Evolutionary conservation across 2,888 invertebrate genomes (phyloP).

Genomic region (Argyra leucocephala): DNA sequence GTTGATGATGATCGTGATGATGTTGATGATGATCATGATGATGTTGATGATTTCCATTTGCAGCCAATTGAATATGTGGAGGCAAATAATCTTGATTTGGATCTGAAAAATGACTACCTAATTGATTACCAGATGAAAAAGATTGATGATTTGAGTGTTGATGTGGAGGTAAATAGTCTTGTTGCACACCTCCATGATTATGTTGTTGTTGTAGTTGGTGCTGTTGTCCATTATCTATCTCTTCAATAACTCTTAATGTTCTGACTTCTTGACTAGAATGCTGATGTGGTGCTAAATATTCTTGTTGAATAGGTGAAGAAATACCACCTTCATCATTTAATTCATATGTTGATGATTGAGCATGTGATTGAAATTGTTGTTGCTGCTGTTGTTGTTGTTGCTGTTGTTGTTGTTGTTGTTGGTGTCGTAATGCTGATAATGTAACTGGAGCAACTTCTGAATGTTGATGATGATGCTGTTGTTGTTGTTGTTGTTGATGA

Average conservation of each 20-base stretch:
- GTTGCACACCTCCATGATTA: not conserved
- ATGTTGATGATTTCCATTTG: not conserved
- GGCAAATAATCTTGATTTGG: not conserved
- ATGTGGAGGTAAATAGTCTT: not conserved
- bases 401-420: too few species aligned
- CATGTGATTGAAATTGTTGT: not conserved
- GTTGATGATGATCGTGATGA: not conserved
- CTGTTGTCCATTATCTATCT: too few species aligned
- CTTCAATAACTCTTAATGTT: too few species aligned
- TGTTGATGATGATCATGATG: not conserved
- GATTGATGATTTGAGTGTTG: not conserved
- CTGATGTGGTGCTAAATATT: not conserved
- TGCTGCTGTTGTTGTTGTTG: too few species aligned
- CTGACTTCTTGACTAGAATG: too few species aligned
- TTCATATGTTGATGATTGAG: too few species aligned
- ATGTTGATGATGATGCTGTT: too few species aligned
- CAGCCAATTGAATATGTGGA: not conserved
- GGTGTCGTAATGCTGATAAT: too few species aligned
- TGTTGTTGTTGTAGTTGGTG: too few species aligned
- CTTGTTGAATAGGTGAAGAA: not conserved
- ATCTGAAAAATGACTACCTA: not conserved
- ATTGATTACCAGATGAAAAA: not conserved
- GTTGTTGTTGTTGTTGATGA: not conserved
- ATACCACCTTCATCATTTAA: too few species aligned
- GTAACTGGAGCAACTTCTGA: too few species aligned